Base-by-base conservation (phyloP, 2,113 vertebrate genomes). In the Syngnathus scovelli region DNA sequence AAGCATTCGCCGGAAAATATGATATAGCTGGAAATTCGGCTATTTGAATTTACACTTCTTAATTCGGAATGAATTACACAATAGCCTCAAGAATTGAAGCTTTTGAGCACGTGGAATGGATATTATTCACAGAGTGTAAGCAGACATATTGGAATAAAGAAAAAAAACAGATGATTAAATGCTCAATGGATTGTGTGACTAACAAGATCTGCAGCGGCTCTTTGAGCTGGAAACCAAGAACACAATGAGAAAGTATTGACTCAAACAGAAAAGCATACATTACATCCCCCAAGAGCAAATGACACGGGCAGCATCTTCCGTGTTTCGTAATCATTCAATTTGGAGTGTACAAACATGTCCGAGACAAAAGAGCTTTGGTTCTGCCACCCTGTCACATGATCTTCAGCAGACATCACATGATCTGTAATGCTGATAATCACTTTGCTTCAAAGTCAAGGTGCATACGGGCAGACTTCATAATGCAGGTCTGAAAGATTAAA, bases 371-470 rank as follows among this genome's bases (percentile, higher is more conserved):
- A 21, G 18, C 27, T 49, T 67, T 56, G 48, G 66, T 63, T 58
- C 36, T 67, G 59, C 21, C 27, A 61, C 74, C 63, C 61, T 60
- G 39, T 83, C 86, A 75, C 79, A 82, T 79, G 79, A 82, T 82
- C 71, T 76, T 80, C 27, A 67, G 46, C 67, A 81, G 63, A 72
- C 63, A 74, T 83, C 83, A 82, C 78, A 84, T 82, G 78, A 84
- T 84, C 77, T 76, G 76, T 72, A 73, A 41, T 67, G 43, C 65
- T 78, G 72, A 76, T 72, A 82, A 90, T 86, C 77, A 78, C 71
- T 86, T 84, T 68, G 60, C 76, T 71, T 70, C 60, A 61, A 39
- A 51, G 65, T 67, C 66, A 49, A 13, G 67, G 46, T 11, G 60
- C 64, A 54, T 39, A 54, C 61, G 63, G 54, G 66, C 44, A 67